These are phyloP conservation scores for Stenotaenia linearis DNA, from an alignment of 2,888 invertebrate genomes.

Conservation along the genomic window DNA sequence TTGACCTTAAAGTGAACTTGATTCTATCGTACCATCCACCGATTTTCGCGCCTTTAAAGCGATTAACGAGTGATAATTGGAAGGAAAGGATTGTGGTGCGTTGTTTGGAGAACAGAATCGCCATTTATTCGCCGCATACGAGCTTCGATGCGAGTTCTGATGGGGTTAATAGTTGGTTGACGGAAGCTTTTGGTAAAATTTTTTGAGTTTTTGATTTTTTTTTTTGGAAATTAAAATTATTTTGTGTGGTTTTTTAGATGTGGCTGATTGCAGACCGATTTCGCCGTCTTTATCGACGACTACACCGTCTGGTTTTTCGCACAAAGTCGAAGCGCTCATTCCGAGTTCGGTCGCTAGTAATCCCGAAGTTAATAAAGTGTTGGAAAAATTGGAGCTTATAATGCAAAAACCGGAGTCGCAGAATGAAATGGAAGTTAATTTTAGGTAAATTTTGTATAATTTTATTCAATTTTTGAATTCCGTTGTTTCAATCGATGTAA, in stretches of 20 bases:
- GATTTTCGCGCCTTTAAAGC: constrained; percentile 77
- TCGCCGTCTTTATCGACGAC: neutral
- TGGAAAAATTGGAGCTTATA: constrained; percentile 7
- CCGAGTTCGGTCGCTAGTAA: neutral
- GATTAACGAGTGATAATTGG: constrained; percentile 60
- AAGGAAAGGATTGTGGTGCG: constrained; percentile 71
- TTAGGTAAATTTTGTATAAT: neutral
- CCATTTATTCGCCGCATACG: constrained; percentile 89
- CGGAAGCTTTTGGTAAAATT: constrained; percentile 57
- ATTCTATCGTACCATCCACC: constrained; percentile 95
- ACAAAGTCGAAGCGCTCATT: constrained; percentile 13
- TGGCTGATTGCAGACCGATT: neutral
- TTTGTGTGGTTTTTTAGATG: neutral
- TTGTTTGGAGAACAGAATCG: constrained; percentile 76
- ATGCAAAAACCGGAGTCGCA: neutral
- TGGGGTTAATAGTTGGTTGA: constrained; percentile 93
- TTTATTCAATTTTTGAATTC: neutral
- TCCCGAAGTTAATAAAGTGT: constrained; percentile 9
- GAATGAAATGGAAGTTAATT: neutral
- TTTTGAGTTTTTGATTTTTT: neutral
- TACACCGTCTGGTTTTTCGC: neutral
- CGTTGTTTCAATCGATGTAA: neutral
- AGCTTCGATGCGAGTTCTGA: constrained; percentile 75
- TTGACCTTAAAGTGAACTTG: constrained; percentile 61
- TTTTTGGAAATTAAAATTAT: no score